Conservation (phyloP, 2,113 vertebrate genomes). For the Ploceus nigricollis region DNA sequence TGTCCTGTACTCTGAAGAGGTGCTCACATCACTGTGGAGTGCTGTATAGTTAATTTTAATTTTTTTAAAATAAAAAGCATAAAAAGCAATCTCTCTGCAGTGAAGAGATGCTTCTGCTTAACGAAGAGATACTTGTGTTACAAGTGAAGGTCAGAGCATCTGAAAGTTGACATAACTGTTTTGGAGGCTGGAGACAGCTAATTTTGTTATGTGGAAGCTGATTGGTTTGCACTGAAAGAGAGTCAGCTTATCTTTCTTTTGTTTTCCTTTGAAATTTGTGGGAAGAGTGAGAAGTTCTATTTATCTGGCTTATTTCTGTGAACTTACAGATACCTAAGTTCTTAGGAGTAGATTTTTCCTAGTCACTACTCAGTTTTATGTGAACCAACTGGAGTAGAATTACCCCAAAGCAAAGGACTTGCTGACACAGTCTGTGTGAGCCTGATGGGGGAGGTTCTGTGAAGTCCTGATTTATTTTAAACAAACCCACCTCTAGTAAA, state of each 20-base stretch:
- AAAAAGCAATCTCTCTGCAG: not conserved
- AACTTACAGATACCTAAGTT: not conserved
- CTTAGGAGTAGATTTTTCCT: not conserved
- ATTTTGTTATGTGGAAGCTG: not conserved
- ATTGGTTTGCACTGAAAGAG: not conserved
- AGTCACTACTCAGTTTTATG: not conserved
- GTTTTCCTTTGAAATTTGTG: not conserved
- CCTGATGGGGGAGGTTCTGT: not conserved
- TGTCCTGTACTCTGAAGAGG: not conserved
- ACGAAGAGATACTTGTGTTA: not conserved
- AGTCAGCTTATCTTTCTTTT: not conserved
- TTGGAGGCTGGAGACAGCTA: not conserved
- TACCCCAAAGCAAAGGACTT: not conserved
- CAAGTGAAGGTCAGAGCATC: not conserved
- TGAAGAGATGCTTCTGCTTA: not conserved
- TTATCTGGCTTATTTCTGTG: not conserved
- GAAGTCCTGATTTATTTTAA: not conserved
- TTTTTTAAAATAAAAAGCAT: not conserved
- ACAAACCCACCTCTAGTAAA: not conserved
- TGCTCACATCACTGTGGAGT: not conserved
- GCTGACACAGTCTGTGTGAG: not conserved
- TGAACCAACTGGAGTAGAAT: not conserved
- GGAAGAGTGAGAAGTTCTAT: not conserved
- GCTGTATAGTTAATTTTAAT: not conserved
- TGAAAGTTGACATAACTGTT: not conserved